A percentile compares a stretch with the other conserved stretches of the same genome.
phyloP scores from a whole-genome alignment of 2,113 vertebrate genomes.

The Varanus salvator region DNA sequence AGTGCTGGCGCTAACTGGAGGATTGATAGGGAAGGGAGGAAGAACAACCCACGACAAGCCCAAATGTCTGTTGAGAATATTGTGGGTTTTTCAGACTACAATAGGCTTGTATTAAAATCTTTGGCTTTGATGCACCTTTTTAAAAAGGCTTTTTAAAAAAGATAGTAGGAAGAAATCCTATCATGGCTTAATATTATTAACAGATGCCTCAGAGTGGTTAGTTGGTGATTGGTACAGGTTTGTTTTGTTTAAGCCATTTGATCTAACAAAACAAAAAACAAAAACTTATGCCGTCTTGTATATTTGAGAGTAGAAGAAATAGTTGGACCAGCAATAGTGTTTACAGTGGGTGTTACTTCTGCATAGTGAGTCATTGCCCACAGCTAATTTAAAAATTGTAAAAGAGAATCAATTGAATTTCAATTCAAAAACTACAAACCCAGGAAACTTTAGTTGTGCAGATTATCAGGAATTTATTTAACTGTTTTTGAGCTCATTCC shows the following conservation, averaged over 20 bases:
- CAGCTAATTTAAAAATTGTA: constrained; percentile 77
- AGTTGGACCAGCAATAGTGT: constrained; percentile 77
- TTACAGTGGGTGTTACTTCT: constrained; percentile 76
- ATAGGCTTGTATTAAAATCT: constrained; percentile 38
- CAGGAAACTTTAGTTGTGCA: constrained; percentile 16
- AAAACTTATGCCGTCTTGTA: constrained; percentile 75
- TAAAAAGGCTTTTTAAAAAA: neutral
- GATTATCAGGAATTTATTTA: neutral
- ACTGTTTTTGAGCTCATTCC: neutral
- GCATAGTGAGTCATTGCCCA: constrained; percentile 75
- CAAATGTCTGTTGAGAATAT: no score
- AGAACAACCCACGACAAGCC: no score
- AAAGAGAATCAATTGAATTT: constrained; percentile 56
- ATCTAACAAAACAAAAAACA: constrained; percentile 72
- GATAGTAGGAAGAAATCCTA: constrained; percentile 2
- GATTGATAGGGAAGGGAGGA: no score
- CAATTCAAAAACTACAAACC: constrained; percentile 12
- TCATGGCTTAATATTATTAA: constrained; percentile 57
- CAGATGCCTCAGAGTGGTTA: constrained; percentile 55
- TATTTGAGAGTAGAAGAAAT: constrained; percentile 81
- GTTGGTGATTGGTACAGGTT: constrained; percentile 58
- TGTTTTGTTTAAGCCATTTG: constrained; percentile 75
- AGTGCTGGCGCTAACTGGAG: no score
- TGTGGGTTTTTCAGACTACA: neutral
- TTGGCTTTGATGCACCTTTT: constrained; percentile 36